Evolutionary conservation across 1,140 invertebrate species (phyloP), one percentile per base, ranked within the genome.

Genomic region (Philotrypesis tridentata): DNA sequence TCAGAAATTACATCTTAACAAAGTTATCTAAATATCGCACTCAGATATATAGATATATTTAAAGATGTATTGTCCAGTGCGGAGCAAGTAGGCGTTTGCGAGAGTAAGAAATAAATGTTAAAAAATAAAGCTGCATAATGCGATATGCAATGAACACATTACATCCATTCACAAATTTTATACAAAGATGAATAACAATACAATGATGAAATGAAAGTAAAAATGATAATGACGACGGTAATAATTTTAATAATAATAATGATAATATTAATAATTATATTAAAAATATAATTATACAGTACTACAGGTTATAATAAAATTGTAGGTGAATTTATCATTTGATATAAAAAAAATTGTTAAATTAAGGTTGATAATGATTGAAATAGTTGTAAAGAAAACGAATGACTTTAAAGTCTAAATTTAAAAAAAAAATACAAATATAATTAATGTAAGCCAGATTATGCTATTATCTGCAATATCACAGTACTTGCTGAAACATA

Each of bases 401-500:
- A 82, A 82, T 76, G 48, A 71, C 61, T 72, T 77, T 77, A 77
- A 70, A 77, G 33, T 76, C 31, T 80, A 65, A 76, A 77, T 76
- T 82, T 72, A 60, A 33, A 65, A 21, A 71, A 37, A 79, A 82
- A 67, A 83, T 82, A 82, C 72, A 81, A 81, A 73, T 65, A 80
- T 60, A 73, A 82, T 87, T 86, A 85, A 88, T 89, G 88, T 87
- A 89, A 91, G 87, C 87, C 88, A 89, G 80, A 89, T 89, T 90
- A 90, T 83, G 86, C 87, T 91, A 91, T 89, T 89, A 89, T 89
- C 84, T 88, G 89, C 89, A 91, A 91, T 92, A 92, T 92, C 91
- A 92, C 91, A 92, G 90, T 91, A 91, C 86, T 92, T 90, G 87
- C 86, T 89, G 89, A 90, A 92, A 91, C 85, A 89, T 89, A 89